Evolutionary conservation across 2,113 vertebrate genomes (phyloP).

Genomic region (Gopherus flavomarginatus): DNA sequence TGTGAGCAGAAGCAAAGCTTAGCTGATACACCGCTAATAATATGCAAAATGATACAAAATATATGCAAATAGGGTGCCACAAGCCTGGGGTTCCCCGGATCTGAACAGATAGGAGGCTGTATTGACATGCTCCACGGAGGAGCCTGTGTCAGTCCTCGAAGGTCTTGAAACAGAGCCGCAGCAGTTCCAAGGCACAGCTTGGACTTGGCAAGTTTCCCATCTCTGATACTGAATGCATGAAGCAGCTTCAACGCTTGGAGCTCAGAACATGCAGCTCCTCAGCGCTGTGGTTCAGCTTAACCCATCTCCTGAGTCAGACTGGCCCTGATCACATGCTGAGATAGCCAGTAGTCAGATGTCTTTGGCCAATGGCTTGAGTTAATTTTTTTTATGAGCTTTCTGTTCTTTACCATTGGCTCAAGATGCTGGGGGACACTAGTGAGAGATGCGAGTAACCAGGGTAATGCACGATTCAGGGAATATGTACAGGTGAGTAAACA

Average conservation of each 20-base stretch:
- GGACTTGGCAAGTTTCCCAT: not conserved
- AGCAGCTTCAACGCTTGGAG: not conserved
- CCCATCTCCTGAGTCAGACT: not conserved
- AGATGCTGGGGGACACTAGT: not conserved
- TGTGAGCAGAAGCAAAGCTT: not conserved
- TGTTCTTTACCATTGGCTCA: not conserved
- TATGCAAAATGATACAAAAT: not conserved
- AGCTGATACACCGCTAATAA: not conserved
- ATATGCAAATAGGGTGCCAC: not conserved
- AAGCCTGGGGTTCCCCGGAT: not conserved
- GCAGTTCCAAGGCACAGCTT: not conserved
- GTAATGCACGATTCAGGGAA: not conserved
- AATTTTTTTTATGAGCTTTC: not conserved
- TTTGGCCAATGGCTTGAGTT: not conserved
- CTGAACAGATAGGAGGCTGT: not conserved
- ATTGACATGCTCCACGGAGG: not conserved
- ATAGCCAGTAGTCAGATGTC: accelerated
- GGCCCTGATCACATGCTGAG: not conserved
- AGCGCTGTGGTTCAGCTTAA: not conserved
- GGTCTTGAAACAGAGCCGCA: not conserved
- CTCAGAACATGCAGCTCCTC: not conserved
- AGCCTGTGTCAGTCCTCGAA: accelerated
- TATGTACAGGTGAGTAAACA: not conserved
- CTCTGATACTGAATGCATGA: not conserved
- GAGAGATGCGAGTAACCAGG: not conserved